phyloP scores from a whole-genome alignment of 2,888 invertebrate genomes.

The Hypsopygia costalis region DNA sequence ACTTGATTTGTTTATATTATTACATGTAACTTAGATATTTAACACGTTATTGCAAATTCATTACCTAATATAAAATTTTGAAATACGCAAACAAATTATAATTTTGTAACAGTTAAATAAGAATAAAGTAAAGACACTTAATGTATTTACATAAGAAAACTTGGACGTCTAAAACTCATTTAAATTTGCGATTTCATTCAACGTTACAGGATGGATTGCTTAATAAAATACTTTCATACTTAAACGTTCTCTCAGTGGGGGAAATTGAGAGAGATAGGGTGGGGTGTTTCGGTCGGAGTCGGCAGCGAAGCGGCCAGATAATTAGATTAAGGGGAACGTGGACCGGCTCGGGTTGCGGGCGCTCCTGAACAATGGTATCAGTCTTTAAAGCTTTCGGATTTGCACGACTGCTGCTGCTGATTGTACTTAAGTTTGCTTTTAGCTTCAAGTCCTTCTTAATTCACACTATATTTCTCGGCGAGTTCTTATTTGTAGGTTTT shows the following conservation, averaged over 20 bases:
- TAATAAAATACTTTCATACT: slow-evolving; percentile 60
- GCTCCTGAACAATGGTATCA: slow-evolving; percentile 60
- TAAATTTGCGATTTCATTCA: slow-evolving; percentile 43
- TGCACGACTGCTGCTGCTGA: slow-evolving; percentile 44
- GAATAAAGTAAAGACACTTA: slow-evolving; percentile 20
- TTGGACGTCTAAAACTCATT: slow-evolving; percentile 35
- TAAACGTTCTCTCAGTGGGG: slow-evolving; percentile 45
- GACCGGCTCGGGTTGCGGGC: slow-evolving; percentile 52
- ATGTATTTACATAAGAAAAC: slow-evolving; percentile 21
- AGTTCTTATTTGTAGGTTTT: background rate
- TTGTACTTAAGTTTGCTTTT: slow-evolving; percentile 36
- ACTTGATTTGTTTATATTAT: no score
- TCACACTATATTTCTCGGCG: slow-evolving; percentile 7
- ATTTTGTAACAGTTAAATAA: background rate
- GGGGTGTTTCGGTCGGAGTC: slow-evolving; percentile 48
- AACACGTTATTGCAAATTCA: no score
- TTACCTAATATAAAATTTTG: no score
- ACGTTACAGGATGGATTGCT: slow-evolving; percentile 46
- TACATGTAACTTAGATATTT: no score
- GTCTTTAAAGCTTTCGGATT: slow-evolving; percentile 55
- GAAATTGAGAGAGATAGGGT: slow-evolving; percentile 51
- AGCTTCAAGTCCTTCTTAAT: slow-evolving; percentile 20
- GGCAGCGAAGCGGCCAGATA: slow-evolving; percentile 70
- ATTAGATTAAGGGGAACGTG: slow-evolving; percentile 71
- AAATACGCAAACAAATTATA: background rate